Evolutionary conservation across 2,888 invertebrate species (phyloP), one percentile per base, ranked within the genome.

Genomic region (Rhagium mordax): DNA sequence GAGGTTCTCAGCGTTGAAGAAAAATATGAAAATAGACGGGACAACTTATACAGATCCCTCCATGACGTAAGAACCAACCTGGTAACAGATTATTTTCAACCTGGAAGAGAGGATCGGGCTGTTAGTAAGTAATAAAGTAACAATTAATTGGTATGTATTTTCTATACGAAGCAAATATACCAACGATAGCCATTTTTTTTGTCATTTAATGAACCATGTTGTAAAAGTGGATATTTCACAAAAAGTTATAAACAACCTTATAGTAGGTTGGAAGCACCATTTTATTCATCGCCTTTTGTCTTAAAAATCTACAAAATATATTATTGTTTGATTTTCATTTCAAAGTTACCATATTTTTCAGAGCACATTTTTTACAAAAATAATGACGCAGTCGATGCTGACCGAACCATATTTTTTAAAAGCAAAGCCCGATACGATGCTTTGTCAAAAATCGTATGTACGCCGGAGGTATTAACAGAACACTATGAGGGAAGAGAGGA

Each of bases 21-120:
- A 83, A 90, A 89, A 85, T 95, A 90, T 81, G 87, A 90, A 71
- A 90, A 95, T 79, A 90, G 96, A 70, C 87, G 87, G 0, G 96
- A 96, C 82, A 89, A 89, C 74, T 89, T 95, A 85, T 78, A 87
- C 4, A 89, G 90, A 64, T 87, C 90, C 0, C 90, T 88, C 53
- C 90, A 89, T 61, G 89, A 93, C 76, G 89, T 91, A 20, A 83
- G 87, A 2, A 89, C 88, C 0, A 87, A 91, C 69, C 87, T 88
- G 75, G 85, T 91, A 0, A 89, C 88, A 0, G 94, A 95, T 85
- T 87, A 85, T 49, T 95, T 94, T 81, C 83, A 83, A 0, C 89
- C 90, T 65, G 95, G 95, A 0, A 89, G 96, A 29, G 89, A 89
- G 20, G 95, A 96, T 82, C 91, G 92, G 70, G 89, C 94, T 3